Conservation (phyloP, 2,797 vertebrate species). For the Cyprinodon diabolis region DNA sequence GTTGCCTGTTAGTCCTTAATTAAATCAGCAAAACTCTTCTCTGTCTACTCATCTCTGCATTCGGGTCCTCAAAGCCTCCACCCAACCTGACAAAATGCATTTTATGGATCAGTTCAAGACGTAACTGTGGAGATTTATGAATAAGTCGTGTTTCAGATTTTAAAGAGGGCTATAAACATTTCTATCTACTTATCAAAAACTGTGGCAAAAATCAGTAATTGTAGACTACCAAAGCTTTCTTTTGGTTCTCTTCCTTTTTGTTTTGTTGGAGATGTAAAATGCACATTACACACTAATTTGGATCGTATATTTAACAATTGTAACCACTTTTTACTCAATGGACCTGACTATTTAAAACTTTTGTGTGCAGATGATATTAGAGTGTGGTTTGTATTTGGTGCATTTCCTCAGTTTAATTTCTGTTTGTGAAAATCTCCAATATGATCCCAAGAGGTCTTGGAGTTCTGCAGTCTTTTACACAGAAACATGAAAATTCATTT, state of each 20-base stretch:
- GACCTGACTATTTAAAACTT: background rate
- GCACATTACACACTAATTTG: background rate
- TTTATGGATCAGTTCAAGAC: no score
- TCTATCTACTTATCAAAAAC: background rate
- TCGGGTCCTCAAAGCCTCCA: no score
- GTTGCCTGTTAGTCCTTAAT: no score
- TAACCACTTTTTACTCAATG: background rate
- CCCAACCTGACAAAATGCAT: no score
- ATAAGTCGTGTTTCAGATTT: no score
- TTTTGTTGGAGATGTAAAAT: background rate
- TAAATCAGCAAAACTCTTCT: no score
- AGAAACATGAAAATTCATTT: conserved; percentile 59
- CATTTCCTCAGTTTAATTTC: conserved; percentile 8
- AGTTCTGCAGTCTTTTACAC: conserved; percentile 30
- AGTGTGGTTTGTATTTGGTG: background rate
- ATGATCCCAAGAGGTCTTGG: conserved; percentile 27
- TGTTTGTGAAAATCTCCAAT: conserved; percentile 16
- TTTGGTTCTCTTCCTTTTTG: background rate
- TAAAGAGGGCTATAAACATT: background rate
- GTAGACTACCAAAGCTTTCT: background rate
- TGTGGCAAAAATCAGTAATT: background rate
- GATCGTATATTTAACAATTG: background rate
- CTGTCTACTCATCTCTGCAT: no score
- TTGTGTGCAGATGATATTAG: background rate
- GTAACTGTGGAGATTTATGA: no score